Conservation (phyloP, 2,797 vertebrate genomes). For the Pangasius krempfi region DNA sequence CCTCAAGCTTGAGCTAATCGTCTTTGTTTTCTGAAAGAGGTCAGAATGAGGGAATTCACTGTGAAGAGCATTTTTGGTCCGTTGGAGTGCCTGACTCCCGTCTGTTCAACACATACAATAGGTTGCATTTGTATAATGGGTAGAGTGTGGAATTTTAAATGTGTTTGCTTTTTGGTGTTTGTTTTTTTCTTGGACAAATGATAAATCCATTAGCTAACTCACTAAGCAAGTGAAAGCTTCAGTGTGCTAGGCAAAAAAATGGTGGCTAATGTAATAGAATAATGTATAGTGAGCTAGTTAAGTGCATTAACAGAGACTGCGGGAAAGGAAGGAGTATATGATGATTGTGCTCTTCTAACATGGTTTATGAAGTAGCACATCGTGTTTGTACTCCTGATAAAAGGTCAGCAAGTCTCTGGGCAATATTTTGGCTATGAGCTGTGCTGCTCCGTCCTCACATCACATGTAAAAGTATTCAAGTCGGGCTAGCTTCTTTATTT, state of each 20-base stretch:
- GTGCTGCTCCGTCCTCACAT: background rate
- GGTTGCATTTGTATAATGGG: background rate
- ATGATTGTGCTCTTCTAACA: background rate
- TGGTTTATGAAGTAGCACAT: background rate
- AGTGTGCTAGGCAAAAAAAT: background rate
- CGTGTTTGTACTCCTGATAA: background rate
- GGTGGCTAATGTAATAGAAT: background rate
- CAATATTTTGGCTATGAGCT: background rate
- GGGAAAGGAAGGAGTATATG: background rate
- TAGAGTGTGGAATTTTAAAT: background rate
- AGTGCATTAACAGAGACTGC: background rate
- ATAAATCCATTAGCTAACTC: constrained; percentile 13
- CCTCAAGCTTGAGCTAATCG: background rate
- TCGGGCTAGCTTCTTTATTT: background rate
- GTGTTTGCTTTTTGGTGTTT: constrained; percentile 6
- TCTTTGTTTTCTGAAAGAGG: constrained; percentile 11
- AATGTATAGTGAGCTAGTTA: background rate
- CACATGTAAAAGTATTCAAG: background rate
- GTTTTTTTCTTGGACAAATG: background rate
- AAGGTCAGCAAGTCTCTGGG: background rate
- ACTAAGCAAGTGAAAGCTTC: background rate
- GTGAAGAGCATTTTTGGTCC: background rate
- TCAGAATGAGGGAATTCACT: constrained; percentile 3
- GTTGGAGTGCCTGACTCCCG: background rate
- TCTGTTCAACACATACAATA: background rate